Evolutionary conservation across 2,888 invertebrate species (phyloP), one percentile per base, ranked within the genome.

Genomic region (Enchytraeus crypticus): DNA sequence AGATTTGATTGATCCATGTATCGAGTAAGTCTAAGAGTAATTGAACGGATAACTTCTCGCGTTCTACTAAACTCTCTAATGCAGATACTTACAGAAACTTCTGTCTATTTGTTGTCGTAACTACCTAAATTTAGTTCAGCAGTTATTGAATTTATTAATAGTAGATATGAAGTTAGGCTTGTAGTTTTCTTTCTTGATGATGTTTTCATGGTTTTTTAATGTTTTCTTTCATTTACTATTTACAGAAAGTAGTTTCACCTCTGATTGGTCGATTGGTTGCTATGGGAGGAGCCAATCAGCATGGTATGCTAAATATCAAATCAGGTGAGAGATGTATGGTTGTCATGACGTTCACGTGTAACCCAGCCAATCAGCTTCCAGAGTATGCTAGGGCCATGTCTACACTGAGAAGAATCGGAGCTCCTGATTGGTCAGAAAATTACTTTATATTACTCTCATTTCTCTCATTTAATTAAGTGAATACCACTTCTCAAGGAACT

Each of bases 261-360:
- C 79, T 75, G 65, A 85, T 85, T 74, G 85, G 85, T 5, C 77
- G 83, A 56, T 77, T 85, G 78, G 82, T 85, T 0, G 84, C 81
- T 1, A 85, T 85, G 70, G 82, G 84, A 26, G 82, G 85, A 0
- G 83, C 83, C 2, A 84, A 85, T 70, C 78, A 83, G 3, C 85
- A 85, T 68, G 85, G 85, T 1, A 85, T 85, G 1, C 79, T 77
- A 63, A 83, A 83, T 0, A 82, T 85, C 0, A 62, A 67, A 18
- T 77, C 74, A 47, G 84, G 61, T 73, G 76, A 71, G 14, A 73
- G 85, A 33, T 85, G 84, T 75, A 85, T 84, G 0, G 71, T 85
- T 30, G 85, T 82, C 1, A 72, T 85, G 60, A 85, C 85, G 85
- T 85, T 83, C 69, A 85, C 85, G 0, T 76, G 81, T 51, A 80